Evolutionary conservation across 2,797 vertebrate species (phyloP), one percentile per base, ranked within the genome.

Genomic region (Pristis pectinata): DNA sequence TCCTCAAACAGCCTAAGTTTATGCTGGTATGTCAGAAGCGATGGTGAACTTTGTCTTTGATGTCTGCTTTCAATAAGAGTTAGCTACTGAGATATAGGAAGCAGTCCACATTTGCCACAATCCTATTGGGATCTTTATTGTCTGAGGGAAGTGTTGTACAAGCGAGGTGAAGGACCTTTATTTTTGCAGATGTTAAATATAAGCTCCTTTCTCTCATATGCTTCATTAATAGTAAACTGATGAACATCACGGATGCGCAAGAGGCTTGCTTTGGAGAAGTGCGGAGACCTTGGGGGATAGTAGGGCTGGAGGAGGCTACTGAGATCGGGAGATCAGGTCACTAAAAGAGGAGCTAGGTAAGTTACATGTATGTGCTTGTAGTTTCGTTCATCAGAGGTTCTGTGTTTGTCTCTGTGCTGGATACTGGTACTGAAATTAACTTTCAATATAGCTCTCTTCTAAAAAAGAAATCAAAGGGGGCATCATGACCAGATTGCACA

Each of bases 401-500:
- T 22, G n/a, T n/a, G 6, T 61, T 89, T n/a, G 85, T 19, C 56
- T n/a, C 30, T 61, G 2, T 61, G 59, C 59, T 91, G 59, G 17
- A 64, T 24, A 67, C 59, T 91, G n/a, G 61, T 37, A 91, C 59
- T 67, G 87, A 91, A 91, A 67, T 91, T 11, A 59, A 19, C n/a
- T 37, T 61, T 67, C 87, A 64, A n/a, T 19, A 64, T 91, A 67
- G 24, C 17, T 49, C 70, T 94, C 24, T 49, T 74, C 27, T 22
- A 61, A 64, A 64, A 91, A 94, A 94, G 70, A 72, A 74, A 34
- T 74, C 44, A 94, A 74, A 53, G 91, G 70, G 59, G 67, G 70
- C 92, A 94, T 74, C 44, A 41, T 94, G 92, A 94, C 92, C 70
- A 94, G 92, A 94, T 70, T 94, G 70, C 67, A 53, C 27, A 94